These are phyloP conservation scores for Lasiommata megera DNA, from an alignment of 2,888 invertebrate genomes.

Conservation along the genomic window DNA sequence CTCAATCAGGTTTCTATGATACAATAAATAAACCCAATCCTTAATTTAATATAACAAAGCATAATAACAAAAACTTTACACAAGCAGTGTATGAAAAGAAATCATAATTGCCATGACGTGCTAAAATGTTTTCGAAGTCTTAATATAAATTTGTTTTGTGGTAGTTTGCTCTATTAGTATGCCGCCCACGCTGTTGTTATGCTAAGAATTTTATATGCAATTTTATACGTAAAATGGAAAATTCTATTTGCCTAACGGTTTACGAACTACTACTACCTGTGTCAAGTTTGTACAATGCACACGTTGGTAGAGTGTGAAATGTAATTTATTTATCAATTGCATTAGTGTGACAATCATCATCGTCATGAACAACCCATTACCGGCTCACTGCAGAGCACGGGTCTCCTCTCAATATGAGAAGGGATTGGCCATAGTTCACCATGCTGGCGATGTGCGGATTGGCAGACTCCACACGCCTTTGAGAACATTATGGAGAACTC, in stretches of 20 bases:
- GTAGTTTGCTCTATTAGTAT: constrained; percentile 21
- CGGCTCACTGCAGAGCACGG: too few relatives aligned
- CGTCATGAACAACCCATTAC: too few relatives aligned
- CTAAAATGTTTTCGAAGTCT: constrained; percentile 34
- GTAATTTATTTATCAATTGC: too few relatives aligned
- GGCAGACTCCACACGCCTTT: too few relatives aligned
- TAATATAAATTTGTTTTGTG: constrained; percentile 33
- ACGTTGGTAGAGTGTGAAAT: not conserved
- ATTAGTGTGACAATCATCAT: too few relatives aligned
- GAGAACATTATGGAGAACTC: too few relatives aligned
- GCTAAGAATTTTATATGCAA: constrained; percentile 4
- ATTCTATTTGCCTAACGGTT: constrained; percentile 9
- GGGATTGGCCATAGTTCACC: too few relatives aligned
- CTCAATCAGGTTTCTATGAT: too few relatives aligned
- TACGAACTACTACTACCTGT: not conserved
- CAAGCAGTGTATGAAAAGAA: constrained; percentile 37
- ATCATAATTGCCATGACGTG: constrained; percentile 32
- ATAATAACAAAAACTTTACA: constrained; percentile 33
- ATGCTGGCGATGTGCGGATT: too few relatives aligned
- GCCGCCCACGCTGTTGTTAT: constrained; percentile 12
- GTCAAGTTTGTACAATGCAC: not conserved
- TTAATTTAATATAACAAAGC: not conserved
- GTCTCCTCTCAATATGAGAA: too few relatives aligned
- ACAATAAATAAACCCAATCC: not conserved
- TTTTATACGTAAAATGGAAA: not conserved